Conservation (phyloP, 2,113 vertebrate genomes). For the Chaetops frenatus region DNA sequence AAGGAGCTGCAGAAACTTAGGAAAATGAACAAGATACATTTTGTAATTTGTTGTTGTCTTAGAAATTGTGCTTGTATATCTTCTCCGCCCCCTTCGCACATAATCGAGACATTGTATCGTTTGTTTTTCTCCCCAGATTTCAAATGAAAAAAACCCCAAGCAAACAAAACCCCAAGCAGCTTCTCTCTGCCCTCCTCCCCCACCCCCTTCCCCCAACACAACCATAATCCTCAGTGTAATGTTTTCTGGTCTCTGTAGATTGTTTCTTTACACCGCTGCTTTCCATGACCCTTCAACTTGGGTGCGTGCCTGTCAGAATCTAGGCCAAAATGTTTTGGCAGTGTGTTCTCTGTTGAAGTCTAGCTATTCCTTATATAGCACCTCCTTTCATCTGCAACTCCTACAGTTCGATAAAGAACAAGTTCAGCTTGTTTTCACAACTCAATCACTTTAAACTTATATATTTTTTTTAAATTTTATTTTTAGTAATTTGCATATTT, state of each 20-base stretch:
- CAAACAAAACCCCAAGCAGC: not conserved
- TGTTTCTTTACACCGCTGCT: slow-evolving; percentile 46
- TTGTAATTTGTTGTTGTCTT: not conserved
- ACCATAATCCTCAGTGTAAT: not conserved
- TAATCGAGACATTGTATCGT: not conserved
- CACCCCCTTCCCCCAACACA: not conserved
- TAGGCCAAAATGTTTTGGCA: slow-evolving; percentile 64
- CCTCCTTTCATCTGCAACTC: slow-evolving; percentile 52
- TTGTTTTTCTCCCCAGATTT: not conserved
- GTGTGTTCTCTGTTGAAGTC: slow-evolving; percentile 25
- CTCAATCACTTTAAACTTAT: not conserved
- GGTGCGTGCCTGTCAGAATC: slow-evolving; percentile 54
- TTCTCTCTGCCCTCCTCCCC: not conserved
- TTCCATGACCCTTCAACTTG: slow-evolving; percentile 58
- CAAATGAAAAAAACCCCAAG: not conserved
- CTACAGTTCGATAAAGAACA: slow-evolving; percentile 52
- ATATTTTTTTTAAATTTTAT: not conserved
- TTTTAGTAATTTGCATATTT: not conserved
- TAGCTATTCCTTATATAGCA: slow-evolving; percentile 60
- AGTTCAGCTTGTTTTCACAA: slow-evolving; percentile 57
- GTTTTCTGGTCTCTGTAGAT: slow-evolving; percentile 14
- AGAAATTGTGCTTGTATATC: not conserved
- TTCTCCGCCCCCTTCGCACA: not conserved
- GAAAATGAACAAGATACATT: not conserved
- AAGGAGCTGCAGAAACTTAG: not conserved